Evolutionary conservation across 1,140 invertebrate species (phyloP).

Genomic region (Monochamus saltuarius): DNA sequence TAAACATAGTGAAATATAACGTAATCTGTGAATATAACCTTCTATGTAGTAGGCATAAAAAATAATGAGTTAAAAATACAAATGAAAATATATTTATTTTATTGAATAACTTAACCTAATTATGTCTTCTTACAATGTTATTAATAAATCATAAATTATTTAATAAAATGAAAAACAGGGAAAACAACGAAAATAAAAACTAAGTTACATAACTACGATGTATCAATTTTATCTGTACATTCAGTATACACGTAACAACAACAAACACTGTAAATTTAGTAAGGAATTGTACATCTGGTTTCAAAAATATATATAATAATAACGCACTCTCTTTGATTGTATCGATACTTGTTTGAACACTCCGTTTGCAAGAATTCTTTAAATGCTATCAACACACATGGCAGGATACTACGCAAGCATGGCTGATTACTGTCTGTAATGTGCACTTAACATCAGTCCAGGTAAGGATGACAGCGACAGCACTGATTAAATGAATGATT

Average conservation of each 20-base stretch:
- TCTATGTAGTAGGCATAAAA: neutral
- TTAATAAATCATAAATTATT: conserved; percentile 29
- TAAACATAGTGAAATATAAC: too few species aligned
- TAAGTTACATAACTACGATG: conserved; percentile 26
- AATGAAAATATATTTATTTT: conserved; percentile 37
- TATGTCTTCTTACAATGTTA: conserved; percentile 28
- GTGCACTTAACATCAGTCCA: conserved; percentile 19
- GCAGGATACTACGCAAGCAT: conserved; percentile 40
- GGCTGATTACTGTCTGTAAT: conserved; percentile 15
- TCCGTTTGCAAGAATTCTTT: conserved; percentile 44
- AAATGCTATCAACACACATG: conserved; percentile 48
- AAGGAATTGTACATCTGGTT: conserved; percentile 48
- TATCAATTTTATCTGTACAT: conserved; percentile 30
- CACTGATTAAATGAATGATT: neutral
- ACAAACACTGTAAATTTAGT: conserved; percentile 24
- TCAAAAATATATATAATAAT: conserved; percentile 33
- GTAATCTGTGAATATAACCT: too few species aligned
- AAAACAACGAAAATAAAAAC: conserved; percentile 25
- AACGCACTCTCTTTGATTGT: conserved; percentile 41
- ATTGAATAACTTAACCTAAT: conserved; percentile 27
- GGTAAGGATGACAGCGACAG: neutral
- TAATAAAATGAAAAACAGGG: conserved; percentile 18
- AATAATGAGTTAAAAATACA: conserved; percentile 14
- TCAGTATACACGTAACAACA: conserved; percentile 26
- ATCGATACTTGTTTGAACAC: conserved; percentile 37